Evolutionary conservation across 92 coral and sea anemone genomes (phyloP).

Genomic region (Virgularia gustaviana): DNA sequence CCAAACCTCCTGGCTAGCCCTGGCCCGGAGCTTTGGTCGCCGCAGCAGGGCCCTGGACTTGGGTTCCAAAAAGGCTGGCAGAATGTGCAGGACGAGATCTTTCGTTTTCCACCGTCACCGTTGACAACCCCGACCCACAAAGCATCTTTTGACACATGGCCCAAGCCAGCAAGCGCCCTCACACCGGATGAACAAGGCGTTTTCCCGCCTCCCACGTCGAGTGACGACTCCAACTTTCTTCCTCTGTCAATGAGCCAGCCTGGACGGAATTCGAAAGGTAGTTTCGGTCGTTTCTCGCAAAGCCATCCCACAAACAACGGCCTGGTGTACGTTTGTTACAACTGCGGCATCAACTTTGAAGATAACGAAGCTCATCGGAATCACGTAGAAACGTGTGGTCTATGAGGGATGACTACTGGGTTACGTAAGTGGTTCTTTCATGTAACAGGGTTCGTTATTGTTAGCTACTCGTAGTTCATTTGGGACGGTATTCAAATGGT

Average conservation of each 20-base stretch:
- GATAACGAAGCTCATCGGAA: constrained; percentile 21
- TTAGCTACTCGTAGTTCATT: too few species aligned
- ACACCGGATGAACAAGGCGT: not conserved
- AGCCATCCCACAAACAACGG: constrained; percentile 12
- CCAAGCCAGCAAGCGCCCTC: constrained; percentile 6
- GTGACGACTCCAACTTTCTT: constrained; percentile 15
- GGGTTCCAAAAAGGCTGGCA: constrained; percentile 39
- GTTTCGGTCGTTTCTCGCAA: constrained; percentile 13
- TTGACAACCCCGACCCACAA: constrained; percentile 31
- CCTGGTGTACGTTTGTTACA: constrained; percentile 16
- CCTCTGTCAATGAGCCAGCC: not conserved
- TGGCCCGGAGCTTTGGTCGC: constrained; percentile 74
- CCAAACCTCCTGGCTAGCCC: constrained; percentile 67
- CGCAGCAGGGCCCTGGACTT: constrained; percentile 53
- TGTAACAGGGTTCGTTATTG: not conserved
- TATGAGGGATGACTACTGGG: not conserved
- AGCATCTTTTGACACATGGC: constrained; percentile 80
- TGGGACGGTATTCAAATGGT: too few species aligned
- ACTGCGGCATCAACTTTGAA: constrained; percentile 20
- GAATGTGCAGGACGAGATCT: constrained; percentile 23
- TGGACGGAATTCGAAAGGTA: not conserved
- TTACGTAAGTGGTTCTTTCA: not conserved
- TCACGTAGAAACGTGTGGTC: constrained; percentile 21
- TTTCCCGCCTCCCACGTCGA: not conserved
- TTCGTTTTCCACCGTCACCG: constrained; percentile 35